A percentile compares a stretch with the other conserved stretches of the same genome.
Conservation (phyloP, 2,113 vertebrate species). For the Pungitius pungitius region DNA sequence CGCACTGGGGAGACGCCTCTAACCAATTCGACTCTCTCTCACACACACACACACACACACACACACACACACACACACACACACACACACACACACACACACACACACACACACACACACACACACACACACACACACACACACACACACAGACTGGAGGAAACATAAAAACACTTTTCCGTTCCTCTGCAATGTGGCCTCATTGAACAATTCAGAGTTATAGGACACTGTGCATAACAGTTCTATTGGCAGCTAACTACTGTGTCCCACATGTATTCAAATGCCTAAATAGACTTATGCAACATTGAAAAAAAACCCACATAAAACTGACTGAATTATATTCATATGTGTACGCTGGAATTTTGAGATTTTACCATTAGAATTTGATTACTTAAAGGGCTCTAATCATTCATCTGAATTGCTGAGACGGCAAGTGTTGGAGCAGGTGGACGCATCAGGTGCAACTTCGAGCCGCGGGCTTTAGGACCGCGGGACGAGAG, state of each 20-base stretch:
- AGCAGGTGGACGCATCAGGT: constrained; percentile 35
- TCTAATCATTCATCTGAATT: not conserved
- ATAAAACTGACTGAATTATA: not conserved
- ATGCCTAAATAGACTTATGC: not conserved
- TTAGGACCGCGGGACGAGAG: constrained; percentile 65
- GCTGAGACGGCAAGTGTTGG: not conserved
- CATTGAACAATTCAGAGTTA: constrained; percentile 9
- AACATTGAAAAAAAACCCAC: not conserved
- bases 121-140: not conserved
- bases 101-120: not conserved
- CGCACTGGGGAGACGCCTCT: constrained; percentile 48
- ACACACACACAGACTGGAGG: constrained; percentile 2
- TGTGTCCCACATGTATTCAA: not conserved
- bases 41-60: not conserved
- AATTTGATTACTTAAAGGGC: not conserved
- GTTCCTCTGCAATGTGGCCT: constrained; percentile 23
- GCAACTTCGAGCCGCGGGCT: constrained; percentile 23
- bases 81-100: too few species aligned
- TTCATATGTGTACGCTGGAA: not conserved
- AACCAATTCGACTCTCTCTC: constrained; percentile 1
- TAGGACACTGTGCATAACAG: not conserved
- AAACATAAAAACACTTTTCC: constrained; percentile 24
- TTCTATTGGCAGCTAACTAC: not conserved
- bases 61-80: too few species aligned
- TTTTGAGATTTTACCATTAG: not conserved